Base-by-base conservation (phyloP, 2,888 invertebrate species). In the Idaea dimidiata region DNA sequence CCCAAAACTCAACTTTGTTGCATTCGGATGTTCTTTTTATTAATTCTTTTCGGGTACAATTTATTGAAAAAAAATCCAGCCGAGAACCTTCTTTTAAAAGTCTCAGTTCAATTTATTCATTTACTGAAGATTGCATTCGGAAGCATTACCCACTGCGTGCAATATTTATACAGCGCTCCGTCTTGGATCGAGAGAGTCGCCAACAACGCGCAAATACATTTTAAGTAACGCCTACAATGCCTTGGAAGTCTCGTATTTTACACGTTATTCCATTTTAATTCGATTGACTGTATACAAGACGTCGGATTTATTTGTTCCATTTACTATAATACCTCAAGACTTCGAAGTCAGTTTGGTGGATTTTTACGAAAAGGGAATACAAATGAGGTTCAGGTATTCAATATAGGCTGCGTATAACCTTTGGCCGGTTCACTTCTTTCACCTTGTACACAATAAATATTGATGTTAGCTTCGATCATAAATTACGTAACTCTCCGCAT, bases 21-120 rank as follows among this genome's bases (percentile, higher is more conserved):
- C 86, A 87, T 88, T 85, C 86, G 83, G 82, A 82, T 85, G 87
- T 86, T 86, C 87, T 87, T 86, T 87, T 84, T 86, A 84, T 76
- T 81, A 82, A 81, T 85, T 87, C 86, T 86, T 89, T 91, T 91
- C 89, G 80, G 87, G 81, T 83, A 81, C 86, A 86, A 91, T 90
- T 90, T 90, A 91, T 84, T 81, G 86, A 83, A 76, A 80, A 74
- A n/a, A 43, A 76, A 32, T 84, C 78, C 83, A 78, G 83, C 82
- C 81, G 83, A 86, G 86, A 83, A 81, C 83, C 82, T 78, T 78
- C 82, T 74, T 82, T 81, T 82, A 82, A 83, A 87, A 87, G 87
- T 87, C 83, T 83, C 82, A 76, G 79, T 75, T 75, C 77, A 83
- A 86, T 88, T 88, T 87, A 87, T 87, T 88, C 87, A 87, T 87